phyloP scores from a whole-genome alignment of 2,113 vertebrate genomes.

The Ramphastos sulfuratus region DNA sequence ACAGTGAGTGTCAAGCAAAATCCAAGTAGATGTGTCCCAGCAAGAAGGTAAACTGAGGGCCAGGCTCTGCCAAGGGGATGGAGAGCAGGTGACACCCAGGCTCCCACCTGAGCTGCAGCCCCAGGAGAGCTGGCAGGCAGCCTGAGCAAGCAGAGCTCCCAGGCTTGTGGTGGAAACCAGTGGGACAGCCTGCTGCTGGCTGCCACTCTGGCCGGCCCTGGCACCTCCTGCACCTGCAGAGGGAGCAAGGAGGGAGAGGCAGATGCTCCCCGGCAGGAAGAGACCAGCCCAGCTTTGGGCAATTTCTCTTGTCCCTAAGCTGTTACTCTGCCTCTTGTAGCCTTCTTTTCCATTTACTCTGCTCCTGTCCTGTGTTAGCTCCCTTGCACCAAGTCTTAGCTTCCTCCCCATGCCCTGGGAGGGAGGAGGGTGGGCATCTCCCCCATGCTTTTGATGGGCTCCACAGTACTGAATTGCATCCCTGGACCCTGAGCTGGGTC shows the following conservation, averaged over 20 bases:
- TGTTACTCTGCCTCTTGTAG: not conserved
- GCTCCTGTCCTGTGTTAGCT: not conserved
- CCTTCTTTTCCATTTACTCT: not conserved
- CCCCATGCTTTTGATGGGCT: rapidly evolving
- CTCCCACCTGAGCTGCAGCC: not conserved
- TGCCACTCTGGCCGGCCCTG: not conserved
- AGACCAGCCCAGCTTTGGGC: not conserved
- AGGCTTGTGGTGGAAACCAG: not conserved
- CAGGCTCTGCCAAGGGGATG: not conserved
- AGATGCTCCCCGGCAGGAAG: conserved; percentile 10
- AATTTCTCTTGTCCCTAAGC: not conserved
- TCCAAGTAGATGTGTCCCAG: rapidly evolving
- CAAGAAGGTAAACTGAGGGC: not conserved
- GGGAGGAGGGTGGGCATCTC: not conserved
- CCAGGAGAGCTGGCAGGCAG: not conserved
- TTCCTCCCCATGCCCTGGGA: not conserved
- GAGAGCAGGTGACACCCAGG: not conserved
- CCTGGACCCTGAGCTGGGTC: rapidly evolving
- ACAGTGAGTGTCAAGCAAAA: not conserved
- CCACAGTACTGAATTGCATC: rapidly evolving
- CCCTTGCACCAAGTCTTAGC: not conserved
- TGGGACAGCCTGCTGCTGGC: not conserved
- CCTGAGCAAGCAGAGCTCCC: not conserved
- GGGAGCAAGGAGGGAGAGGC: not conserved
- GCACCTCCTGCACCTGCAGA: not conserved